phyloP scores from a whole-genome alignment of 1,140 invertebrate species.

The Polyergus mexicanus region DNA sequence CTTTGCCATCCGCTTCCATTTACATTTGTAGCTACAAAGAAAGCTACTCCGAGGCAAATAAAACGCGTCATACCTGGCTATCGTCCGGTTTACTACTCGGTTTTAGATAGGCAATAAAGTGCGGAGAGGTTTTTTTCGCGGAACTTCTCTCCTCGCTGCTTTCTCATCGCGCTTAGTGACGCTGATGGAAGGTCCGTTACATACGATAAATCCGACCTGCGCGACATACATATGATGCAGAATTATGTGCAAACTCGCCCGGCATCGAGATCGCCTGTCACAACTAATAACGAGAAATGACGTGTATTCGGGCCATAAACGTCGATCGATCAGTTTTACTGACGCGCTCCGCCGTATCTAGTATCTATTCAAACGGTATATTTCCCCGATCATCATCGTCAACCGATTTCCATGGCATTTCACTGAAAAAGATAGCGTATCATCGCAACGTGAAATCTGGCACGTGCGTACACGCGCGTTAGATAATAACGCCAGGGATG shows the following conservation, averaged over 20 bases:
- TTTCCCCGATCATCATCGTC: constrained; percentile 37
- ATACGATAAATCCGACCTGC: constrained; percentile 51
- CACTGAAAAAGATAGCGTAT: constrained; percentile 47
- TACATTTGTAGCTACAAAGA: constrained; percentile 70
- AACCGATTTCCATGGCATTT: constrained; percentile 28
- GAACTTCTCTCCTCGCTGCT: background rate
- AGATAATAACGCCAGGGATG: constrained; percentile 30
- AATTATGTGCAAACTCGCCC: constrained; percentile 58
- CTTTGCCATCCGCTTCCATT: constrained; percentile 52
- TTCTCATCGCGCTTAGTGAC: constrained; percentile 12
- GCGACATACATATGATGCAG: constrained; percentile 29
- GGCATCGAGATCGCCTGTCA: constrained; percentile 59
- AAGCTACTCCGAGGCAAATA: constrained; percentile 66
- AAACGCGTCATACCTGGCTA: constrained; percentile 61
- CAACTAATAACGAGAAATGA: constrained; percentile 63
- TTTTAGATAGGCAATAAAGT: constrained; percentile 62
- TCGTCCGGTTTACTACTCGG: constrained; percentile 63
- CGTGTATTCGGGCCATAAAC: constrained; percentile 53
- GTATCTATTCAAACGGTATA: constrained; percentile 24
- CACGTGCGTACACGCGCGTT: background rate
- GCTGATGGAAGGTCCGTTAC: constrained; percentile 45
- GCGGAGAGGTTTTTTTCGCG: constrained; percentile 40
- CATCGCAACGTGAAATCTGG: constrained; percentile 48
- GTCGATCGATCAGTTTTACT: constrained; percentile 59
- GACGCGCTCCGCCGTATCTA: constrained; percentile 41